These are phyloP conservation scores for Australoheros scitulus DNA, from an alignment of 2,113 vertebrate species.

Conservation along the genomic window DNA sequence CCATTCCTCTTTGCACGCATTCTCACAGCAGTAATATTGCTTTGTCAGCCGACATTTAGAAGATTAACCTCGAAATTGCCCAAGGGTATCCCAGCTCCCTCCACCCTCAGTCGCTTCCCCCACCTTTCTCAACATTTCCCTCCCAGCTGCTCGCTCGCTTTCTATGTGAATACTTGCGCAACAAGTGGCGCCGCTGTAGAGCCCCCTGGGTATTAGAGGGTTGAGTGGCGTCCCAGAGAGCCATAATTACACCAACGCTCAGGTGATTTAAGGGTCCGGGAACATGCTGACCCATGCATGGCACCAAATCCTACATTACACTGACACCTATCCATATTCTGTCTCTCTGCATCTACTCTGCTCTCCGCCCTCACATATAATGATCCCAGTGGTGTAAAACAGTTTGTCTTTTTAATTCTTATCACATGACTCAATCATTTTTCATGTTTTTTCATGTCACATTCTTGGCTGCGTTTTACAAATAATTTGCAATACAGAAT, in stretches of 20 bases:
- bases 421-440: conserved; percentile 16
- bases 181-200: conserved; percentile 77
- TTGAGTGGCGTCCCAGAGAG: conserved; percentile 75
- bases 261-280: conserved; percentile 75
- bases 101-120: conserved; percentile 10
- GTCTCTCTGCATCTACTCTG: conserved; percentile 18
- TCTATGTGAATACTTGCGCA: conserved; percentile 72
- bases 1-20: conserved; percentile 40
- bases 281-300: conserved; percentile 73
- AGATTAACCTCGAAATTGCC: conserved; percentile 78
- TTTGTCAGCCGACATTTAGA: conserved; percentile 75
- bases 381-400: not conserved
- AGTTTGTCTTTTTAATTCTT: not conserved
- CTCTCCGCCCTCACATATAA: not conserved
- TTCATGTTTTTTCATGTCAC: not conserved
- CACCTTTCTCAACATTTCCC: conserved; percentile 46
- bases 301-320: conserved; percentile 51
- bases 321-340: conserved; percentile 41
- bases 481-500: not conserved
- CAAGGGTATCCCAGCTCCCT: conserved; percentile 51
- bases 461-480: not conserved
- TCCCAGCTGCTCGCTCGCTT: conserved; percentile 48
- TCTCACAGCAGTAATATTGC: conserved; percentile 51
- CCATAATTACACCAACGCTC: conserved; percentile 76
- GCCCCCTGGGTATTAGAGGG: conserved; percentile 77